These are phyloP conservation scores for Ophthalmolycus amberensis DNA, from an alignment of 2,113 vertebrate genomes.

Conservation along the genomic window DNA sequence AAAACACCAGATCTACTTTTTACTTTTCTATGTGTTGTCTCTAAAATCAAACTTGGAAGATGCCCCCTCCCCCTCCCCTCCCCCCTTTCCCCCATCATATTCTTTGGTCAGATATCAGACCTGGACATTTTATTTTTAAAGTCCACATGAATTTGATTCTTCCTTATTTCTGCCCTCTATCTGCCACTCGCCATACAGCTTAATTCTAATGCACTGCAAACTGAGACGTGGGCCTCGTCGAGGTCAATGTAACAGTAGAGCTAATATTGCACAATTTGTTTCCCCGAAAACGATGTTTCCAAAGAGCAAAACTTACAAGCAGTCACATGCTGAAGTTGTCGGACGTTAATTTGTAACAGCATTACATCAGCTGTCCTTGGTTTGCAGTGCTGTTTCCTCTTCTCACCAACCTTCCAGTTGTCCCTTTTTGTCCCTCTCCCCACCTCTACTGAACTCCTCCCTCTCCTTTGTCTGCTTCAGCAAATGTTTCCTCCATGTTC, in stretches of 20 bases:
- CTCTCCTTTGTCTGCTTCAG: slow-evolving; percentile 70
- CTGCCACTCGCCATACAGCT: slow-evolving; percentile 62
- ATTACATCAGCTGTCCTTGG: slow-evolving; percentile 58
- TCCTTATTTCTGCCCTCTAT: slow-evolving; percentile 62
- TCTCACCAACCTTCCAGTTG: slow-evolving; percentile 69
- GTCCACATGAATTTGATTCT: slow-evolving; percentile 66
- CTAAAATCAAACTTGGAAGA: slow-evolving; percentile 84
- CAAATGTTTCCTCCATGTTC: slow-evolving; percentile 78
- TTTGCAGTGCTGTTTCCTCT: slow-evolving; percentile 76
- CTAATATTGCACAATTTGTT: slow-evolving; percentile 20
- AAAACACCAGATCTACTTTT: slow-evolving; percentile 85
- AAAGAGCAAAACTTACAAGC: slow-evolving; percentile 45
- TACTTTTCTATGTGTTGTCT: slow-evolving; percentile 78
- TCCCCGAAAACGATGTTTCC: slow-evolving; percentile 36
- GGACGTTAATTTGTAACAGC: slow-evolving; percentile 40
- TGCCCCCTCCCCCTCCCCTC: slow-evolving; percentile 39
- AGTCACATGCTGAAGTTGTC: slow-evolving; percentile 40
- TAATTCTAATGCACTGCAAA: slow-evolving; percentile 74
- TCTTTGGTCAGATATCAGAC: slow-evolving; percentile 75
- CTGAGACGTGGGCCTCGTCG: slow-evolving; percentile 44
- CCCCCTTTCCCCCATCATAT: slow-evolving; percentile 61
- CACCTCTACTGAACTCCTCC: slow-evolving; percentile 66
- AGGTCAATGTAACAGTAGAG: not conserved
- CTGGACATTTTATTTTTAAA: slow-evolving; percentile 66
- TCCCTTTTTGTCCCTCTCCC: slow-evolving; percentile 56